Evolutionary conservation across 2,797 vertebrate genomes (phyloP), one percentile per base, ranked within the genome.

Genomic region (Aulostomus chinensis): DNA sequence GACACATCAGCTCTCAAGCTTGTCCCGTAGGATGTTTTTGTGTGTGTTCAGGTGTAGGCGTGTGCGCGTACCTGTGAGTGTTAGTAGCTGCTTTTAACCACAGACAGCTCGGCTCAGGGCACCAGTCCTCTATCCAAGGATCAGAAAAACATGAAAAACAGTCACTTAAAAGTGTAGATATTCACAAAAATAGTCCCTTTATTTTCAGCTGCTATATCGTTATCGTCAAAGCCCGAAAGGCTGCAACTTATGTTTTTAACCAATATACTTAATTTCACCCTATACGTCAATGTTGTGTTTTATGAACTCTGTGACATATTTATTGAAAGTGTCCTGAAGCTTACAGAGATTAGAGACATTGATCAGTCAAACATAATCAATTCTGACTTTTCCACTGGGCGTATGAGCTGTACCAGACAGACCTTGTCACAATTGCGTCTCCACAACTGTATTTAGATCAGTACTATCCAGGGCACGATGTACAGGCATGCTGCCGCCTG

Each of bases 321-420:
- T 45, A 28, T 20, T 20, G 13, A 46, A 4, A 35, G 16, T 52
- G 22, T 55, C 43, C 8, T 2, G 9, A 10, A 45, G 42, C 35
- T 31, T 20, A 35, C 9, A 22, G 21, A 2, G 29, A n/a, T n/a
- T n/a, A n/a, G n/a, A n/a, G n/a, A n/a, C n/a, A n/a, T n/a, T n/a
- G n/a, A n/a, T n/a, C n/a, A n/a, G n/a, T n/a, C n/a, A n/a, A n/a
- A 20, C 36, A 58, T 8, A 36, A 78, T 68, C 48, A 39, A 55
- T 41, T 45, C 18, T 14, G 22, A 56, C 32, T 69, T 73, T 83
- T 84, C 78, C 76, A 84, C 63, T 57, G 42, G 39, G 10, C 0
- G 13, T 10, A 20, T 59, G 66, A 65, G 45, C 61, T 53, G 49
- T 11, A 25, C 46, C 52, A 58, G 58, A 33, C 34, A 52, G n/a